A percentile compares a stretch with the other conserved stretches of the same genome.
These are phyloP conservation scores for Drosophila littoralis DNA, from an alignment of 1,140 invertebrate genomes.

Conservation along the genomic window DNA sequence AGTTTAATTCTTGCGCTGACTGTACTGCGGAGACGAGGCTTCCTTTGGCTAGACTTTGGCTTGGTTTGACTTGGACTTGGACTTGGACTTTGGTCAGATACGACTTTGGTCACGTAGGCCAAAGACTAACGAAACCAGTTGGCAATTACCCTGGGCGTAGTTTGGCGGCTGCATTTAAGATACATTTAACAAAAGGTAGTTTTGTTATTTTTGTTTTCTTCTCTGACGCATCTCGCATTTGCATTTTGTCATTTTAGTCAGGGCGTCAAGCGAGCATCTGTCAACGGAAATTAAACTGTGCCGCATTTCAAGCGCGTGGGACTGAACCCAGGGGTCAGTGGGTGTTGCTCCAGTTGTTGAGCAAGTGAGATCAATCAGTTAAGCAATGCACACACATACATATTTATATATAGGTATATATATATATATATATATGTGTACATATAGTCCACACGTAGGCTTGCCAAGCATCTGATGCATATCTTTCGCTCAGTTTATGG, in stretches of 20 bases:
- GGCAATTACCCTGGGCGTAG: constrained; percentile 1
- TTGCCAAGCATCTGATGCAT: constrained; percentile 1
- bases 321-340: neutral
- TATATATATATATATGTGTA: neutral
- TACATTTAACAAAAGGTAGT: neutral
- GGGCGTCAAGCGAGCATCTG: neutral
- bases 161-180: neutral
- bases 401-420: neutral
- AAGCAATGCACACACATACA: neutral
- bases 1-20: constrained; percentile 40
- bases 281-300: neutral
- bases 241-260: constrained; percentile 30
- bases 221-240: constrained; percentile 13
- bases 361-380: neutral
- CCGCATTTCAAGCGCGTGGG: neutral
- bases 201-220: neutral
- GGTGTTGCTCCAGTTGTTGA: neutral
- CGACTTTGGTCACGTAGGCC: constrained; percentile 66
- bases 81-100: constrained; percentile 11
- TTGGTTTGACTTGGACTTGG: constrained; percentile 5
- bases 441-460: constrained; percentile 4
- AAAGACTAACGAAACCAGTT: constrained; percentile 59
- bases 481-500: constrained; percentile 1
- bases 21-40: constrained; percentile 23
- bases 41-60: neutral